A percentile compares a stretch with the other conserved stretches of the same genome.
Evolutionary conservation across 2,113 vertebrate genomes (phyloP).

Genomic region (Chaetops frenatus): DNA sequence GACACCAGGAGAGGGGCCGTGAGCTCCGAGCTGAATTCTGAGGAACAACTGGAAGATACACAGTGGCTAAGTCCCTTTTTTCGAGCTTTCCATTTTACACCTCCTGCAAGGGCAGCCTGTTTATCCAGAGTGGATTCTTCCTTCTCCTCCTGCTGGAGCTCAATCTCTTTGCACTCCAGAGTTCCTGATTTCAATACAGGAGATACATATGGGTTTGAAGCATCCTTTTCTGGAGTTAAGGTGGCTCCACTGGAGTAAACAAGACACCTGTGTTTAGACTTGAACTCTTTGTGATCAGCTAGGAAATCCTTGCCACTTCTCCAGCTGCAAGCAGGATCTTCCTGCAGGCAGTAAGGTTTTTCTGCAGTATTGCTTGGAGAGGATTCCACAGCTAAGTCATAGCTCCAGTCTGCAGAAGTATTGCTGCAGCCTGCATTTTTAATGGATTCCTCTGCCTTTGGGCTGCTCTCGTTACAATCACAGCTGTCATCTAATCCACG

Average conservation of each 20-base stretch:
- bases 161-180: neutral
- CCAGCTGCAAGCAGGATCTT: neutral
- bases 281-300: conserved; percentile 1
- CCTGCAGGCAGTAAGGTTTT: conserved; percentile 70
- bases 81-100: neutral
- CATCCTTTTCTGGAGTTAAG: neutral
- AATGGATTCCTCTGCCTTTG: neutral
- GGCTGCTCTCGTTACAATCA: neutral
- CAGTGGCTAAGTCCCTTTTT: neutral
- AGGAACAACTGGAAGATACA: neutral
- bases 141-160: neutral
- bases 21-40: conserved; percentile 10
- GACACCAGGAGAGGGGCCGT: conserved; percentile 60
- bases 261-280: neutral
- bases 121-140: neutral
- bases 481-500: conserved; percentile 10
- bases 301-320: neutral
- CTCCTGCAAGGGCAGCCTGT: neutral
- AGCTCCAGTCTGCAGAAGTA: conserved; percentile 33
- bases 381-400: neutral
- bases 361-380: conserved; percentile 56
- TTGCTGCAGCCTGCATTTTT: neutral
- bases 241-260: neutral
- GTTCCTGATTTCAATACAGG: neutral
- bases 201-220: neutral